These are phyloP conservation scores for Lordiphosa mommai DNA, from an alignment of 1,140 invertebrate species.

Conservation along the genomic window DNA sequence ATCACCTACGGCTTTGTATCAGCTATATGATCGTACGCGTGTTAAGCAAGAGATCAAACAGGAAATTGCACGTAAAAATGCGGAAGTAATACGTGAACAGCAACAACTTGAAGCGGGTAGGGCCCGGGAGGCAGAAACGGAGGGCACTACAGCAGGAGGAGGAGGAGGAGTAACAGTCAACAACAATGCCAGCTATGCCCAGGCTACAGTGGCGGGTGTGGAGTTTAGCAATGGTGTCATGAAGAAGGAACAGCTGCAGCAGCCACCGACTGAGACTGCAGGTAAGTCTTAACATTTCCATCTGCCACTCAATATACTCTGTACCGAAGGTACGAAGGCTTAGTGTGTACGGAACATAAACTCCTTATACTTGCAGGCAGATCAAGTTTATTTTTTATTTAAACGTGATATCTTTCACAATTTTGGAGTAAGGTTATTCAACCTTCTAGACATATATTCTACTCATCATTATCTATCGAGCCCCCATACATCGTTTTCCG, in stretches of 20 bases:
- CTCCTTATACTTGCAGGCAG: too few species aligned
- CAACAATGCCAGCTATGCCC: constrained; percentile 8
- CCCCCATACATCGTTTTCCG: too few species aligned
- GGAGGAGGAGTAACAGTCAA: constrained; percentile 4
- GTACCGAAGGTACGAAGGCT: too few species aligned
- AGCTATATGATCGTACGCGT: constrained; percentile 60
- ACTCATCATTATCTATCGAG: too few species aligned
- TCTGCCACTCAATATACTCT: too few species aligned
- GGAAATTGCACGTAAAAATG: constrained; percentile 71
- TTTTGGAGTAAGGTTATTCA: too few species aligned
- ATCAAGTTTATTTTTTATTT: too few species aligned
- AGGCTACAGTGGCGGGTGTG: constrained; percentile 22
- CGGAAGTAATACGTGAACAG: constrained; percentile 70
- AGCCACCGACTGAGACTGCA: too few species aligned
- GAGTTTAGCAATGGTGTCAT: constrained; percentile 61
- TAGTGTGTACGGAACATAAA: too few species aligned
- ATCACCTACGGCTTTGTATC: constrained; percentile 23
- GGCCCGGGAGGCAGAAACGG: constrained; percentile 50
- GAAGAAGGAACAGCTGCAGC: constrained; percentile 42
- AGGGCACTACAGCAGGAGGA: constrained; percentile 16
- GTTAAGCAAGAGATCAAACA: constrained; percentile 78
- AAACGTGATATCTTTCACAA: too few species aligned
- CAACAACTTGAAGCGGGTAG: constrained; percentile 60
- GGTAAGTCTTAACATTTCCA: constrained; percentile 24
- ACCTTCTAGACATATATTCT: too few species aligned